A percentile compares a stretch with the other conserved stretches of the same genome.
phyloP scores from a whole-genome alignment of 1,140 invertebrate species.

The Lepidostoma basale region DNA sequence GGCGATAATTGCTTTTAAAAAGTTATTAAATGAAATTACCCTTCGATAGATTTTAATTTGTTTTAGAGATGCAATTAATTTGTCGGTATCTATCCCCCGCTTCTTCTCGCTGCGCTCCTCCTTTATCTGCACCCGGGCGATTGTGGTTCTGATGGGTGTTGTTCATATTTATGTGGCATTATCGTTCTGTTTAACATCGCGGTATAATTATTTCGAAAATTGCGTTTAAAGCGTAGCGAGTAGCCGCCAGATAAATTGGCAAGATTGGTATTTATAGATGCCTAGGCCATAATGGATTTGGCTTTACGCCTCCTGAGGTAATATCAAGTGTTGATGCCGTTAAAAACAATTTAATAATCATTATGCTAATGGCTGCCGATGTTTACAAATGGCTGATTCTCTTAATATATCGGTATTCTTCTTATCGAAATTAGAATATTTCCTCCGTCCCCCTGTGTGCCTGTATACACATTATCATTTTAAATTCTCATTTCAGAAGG shows the following conservation, averaged over 20 bases:
- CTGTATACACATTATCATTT: too few species aligned
- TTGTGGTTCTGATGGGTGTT: background rate
- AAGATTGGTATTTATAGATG: too few species aligned
- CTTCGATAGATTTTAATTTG: slow-evolving; percentile 22
- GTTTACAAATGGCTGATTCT: too few species aligned
- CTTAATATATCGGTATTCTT: too few species aligned
- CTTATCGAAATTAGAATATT: too few species aligned
- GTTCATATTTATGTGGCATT: slow-evolving; percentile 21
- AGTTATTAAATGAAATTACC: slow-evolving; percentile 41
- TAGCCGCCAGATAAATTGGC: background rate
- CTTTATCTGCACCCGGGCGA: background rate
- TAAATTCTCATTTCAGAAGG: too few species aligned
- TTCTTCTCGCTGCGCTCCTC: background rate
- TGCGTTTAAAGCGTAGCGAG: slow-evolving; percentile 6
- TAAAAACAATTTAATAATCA: too few species aligned
- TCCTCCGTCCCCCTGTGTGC: too few species aligned
- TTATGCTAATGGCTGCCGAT: too few species aligned
- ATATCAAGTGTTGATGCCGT: too few species aligned
- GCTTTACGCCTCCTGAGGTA: too few species aligned
- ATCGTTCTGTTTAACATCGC: slow-evolving; percentile 6
- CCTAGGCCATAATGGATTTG: too few species aligned
- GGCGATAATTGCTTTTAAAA: slow-evolving; percentile 37
- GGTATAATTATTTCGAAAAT: background rate
- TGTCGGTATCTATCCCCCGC: slow-evolving; percentile 10
- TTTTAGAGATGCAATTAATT: slow-evolving; percentile 26